Evolutionary conservation across 2,113 vertebrate species (phyloP).

Genomic region (Cynoglossus semilaevis): DNA sequence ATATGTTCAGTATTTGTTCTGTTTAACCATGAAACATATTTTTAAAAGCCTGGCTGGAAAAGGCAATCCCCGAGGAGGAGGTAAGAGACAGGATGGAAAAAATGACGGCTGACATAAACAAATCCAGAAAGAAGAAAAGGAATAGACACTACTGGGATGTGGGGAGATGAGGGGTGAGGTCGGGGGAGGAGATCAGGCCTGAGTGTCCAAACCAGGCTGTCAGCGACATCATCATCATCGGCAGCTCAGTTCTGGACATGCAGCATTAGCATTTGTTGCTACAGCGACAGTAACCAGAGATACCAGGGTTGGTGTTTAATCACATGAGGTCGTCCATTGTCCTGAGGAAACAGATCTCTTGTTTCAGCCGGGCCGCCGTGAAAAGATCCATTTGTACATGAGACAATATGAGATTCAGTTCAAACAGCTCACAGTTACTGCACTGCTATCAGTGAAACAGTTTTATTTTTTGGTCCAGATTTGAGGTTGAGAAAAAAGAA

Average conservation of each 20-base stretch:
- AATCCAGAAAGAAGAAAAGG: neutral
- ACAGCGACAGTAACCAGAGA: conserved; percentile 66
- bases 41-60: conserved; percentile 16
- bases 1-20: conserved; percentile 29
- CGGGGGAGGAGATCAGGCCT: neutral
- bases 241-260: conserved; percentile 37
- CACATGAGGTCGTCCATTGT: conserved; percentile 62
- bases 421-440: neutral
- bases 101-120: neutral
- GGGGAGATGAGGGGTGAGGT: conserved; percentile 20
- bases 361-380: conserved; percentile 17
- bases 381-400: conserved; percentile 19
- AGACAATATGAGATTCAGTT: conserved; percentile 4
- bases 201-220: conserved; percentile 52
- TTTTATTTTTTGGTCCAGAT: no score
- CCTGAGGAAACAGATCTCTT: conserved; percentile 49
- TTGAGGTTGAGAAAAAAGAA: no score
- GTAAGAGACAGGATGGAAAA: neutral
- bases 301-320: conserved; percentile 49
- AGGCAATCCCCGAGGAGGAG: neutral
- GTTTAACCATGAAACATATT: conserved; percentile 37
- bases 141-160: conserved; percentile 23
- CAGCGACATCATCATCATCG: conserved; percentile 14
- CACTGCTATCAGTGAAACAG: no score
- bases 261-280: conserved; percentile 56